Base-by-base conservation (phyloP, 2,797 vertebrate genomes). In the Dryobates pubescens region DNA sequence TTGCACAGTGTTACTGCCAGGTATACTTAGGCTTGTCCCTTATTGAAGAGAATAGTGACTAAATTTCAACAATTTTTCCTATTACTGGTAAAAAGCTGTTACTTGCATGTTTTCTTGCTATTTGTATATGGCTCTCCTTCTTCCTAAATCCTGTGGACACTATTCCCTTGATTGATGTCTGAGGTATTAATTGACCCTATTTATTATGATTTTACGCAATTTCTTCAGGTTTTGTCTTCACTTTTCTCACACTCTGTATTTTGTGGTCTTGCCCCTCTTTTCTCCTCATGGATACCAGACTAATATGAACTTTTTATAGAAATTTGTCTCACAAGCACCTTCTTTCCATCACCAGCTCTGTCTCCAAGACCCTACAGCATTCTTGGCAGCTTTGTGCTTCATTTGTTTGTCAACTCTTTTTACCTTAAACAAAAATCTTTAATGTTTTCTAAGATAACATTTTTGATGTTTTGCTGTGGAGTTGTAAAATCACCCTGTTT, bases 391-490 rank as follows among this genome's bases (percentile, higher is more conserved):
- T 78, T 4, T 89, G 38, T 70, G 18, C 71, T 88, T 69, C 83
- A 86, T 90, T 94, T 89, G 49, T 84, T 94, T 89, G 67, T 91
- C 79, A 86, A 83, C 63, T 86, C 67, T 78, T 94, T 95, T 87
- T 76, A 84, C 90, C 78, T 93, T 32, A 74, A 86, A 94, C 69
- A 92, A 88, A 94, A 89, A 83, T 85, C 67, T 96, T 86, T 79
- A 91, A 71, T 88, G 82, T 89, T 83, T 95, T 90, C 77, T 82
- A 82, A 89, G 86, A 82, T 57, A 71, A 27, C 1, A 6, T 88
- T 96, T 92, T 88, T 90, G 76, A 93, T 94, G 91, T 95, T 94
- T 95, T 93, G 34, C 74, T 94, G n/a, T 68, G 61, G 91, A 95
- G 79, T 92, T 79, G 74, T 86, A 89, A 89, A 92, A 92, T 84